A percentile compares a stretch with the other conserved stretches of the same genome.
phyloP scores from a whole-genome alignment of 2,797 vertebrate genomes.

The Acrossocheilus wenchowensis region DNA sequence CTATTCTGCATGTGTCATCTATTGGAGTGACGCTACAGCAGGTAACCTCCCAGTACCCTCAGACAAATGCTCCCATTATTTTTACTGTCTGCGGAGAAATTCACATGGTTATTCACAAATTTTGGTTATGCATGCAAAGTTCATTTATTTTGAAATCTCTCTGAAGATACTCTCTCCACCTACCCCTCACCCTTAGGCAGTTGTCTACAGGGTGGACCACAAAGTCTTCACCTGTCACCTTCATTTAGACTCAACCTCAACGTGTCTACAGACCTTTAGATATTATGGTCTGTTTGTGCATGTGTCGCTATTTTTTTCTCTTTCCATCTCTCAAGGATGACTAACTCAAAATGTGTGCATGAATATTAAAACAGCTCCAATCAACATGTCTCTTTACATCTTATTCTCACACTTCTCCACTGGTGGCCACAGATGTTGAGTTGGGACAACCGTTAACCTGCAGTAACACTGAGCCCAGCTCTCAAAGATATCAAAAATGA shows the following conservation, averaged over 20 bases:
- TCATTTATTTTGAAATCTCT: slow-evolving; percentile 18
- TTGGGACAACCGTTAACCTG: background rate
- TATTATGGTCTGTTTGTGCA: slow-evolving; percentile 27
- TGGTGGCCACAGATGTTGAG: slow-evolving; percentile 6
- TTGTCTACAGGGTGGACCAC: slow-evolving; percentile 47
- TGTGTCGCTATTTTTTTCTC: slow-evolving; percentile 18
- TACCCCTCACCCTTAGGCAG: slow-evolving; percentile 15
- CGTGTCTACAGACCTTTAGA: slow-evolving; percentile 25
- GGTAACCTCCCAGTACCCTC: background rate
- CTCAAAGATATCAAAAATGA: background rate
- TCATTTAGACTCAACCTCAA: slow-evolving; percentile 51
- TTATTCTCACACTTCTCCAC: slow-evolving; percentile 2
- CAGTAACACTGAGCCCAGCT: background rate
- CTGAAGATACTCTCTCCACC: background rate
- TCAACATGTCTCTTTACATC: slow-evolving; percentile 40
- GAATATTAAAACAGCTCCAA: slow-evolving; percentile 39
- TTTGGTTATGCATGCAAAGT: background rate
- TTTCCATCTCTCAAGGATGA: slow-evolving; percentile 9
- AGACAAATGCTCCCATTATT: background rate
- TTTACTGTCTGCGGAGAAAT: background rate
- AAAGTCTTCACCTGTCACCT: slow-evolving; percentile 57
- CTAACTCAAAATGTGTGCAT: slow-evolving; percentile 19
- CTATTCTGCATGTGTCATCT: slow-evolving; percentile 6
- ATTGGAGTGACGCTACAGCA: background rate
- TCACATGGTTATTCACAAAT: background rate